Base-by-base conservation (phyloP, 1,140 invertebrate genomes). In the Trichomalopsis sarcophagae region DNA sequence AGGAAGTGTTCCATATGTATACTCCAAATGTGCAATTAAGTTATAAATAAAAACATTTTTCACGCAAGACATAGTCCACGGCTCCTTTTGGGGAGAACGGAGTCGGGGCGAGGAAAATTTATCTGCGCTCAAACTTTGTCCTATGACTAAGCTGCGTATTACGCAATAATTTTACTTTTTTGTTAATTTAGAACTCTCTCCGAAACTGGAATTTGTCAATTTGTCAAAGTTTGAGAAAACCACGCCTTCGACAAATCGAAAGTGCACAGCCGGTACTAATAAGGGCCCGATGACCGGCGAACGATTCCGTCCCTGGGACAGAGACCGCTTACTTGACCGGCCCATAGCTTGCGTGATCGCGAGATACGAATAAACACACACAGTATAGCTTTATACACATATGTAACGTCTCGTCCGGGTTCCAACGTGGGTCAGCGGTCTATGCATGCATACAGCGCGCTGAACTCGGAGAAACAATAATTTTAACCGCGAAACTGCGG, bases 271-370 rank as follows among this genome's bases (percentile, higher is more conserved):
- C 0, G 2, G n/a, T 47, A 50, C 13, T 7, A 17, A 36, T 33
- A 27, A 73, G 33, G 13, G 23, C 40, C 40, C 2, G 2, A 47
- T 33, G 69, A 2, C 10, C 17, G 33, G 33, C 33, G 55, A 6
- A 33, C 7, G 2, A 17, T 21, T 66, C 77, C 55, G 77, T 50
- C 77, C 77, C 77, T 79, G 55, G 23, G n/a, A 21, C 11, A 21
- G 6, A 44, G 44, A 27, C 55, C 81, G 27, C 66, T 84, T 78
- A 78, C 66, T 80, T 21, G 47, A 27, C 66, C 66, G 66, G 68
- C 27, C 13, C 68, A 79, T 71, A 62, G 44, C 11, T 71, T 79
- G 50, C 55, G 71, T 75, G 81, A 82, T 82, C 71, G n/a, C 10
- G 23, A 74, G 71, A 75, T 62, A 62, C 17, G 7, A 62, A 6